Conservation (phyloP, 2,797 vertebrate species). For the Sebastes iracundus region DNA sequence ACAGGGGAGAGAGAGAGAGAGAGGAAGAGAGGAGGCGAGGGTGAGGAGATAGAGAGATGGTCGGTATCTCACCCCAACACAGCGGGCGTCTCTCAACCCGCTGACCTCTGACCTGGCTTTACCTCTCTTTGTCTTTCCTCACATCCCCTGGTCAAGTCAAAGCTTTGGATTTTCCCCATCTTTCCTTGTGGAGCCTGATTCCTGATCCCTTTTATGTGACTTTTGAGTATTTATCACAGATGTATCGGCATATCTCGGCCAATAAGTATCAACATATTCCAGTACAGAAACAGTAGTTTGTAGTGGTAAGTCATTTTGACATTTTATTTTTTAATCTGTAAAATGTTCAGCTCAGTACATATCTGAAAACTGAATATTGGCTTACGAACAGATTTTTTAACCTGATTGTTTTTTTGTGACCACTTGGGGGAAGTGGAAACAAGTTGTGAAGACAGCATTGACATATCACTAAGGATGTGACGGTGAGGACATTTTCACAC, state of each 20-base stretch:
- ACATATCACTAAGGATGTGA: background rate
- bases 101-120: slow-evolving; percentile 32
- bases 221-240: too few species aligned
- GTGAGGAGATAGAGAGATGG: slow-evolving; percentile 22
- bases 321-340: too few species aligned
- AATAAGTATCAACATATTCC: too few species aligned
- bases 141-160: background rate
- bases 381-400: too few species aligned
- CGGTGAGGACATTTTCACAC: too few species aligned
- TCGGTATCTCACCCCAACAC: slow-evolving; percentile 43
- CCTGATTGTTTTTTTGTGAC: too few species aligned
- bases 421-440: background rate
- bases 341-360: too few species aligned
- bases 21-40: slow-evolving; percentile 3
- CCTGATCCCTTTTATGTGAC: background rate
- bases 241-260: too few species aligned
- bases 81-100: slow-evolving; percentile 36
- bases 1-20: slow-evolving; percentile 42
- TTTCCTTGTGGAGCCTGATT: background rate
- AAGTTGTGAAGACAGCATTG: background rate
- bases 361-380: too few species aligned
- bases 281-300: too few species aligned
- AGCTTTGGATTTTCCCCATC: background rate
- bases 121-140: background rate
- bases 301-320: too few species aligned